Conservation (phyloP, 2,113 vertebrate species). For the Labeo rohita region DNA sequence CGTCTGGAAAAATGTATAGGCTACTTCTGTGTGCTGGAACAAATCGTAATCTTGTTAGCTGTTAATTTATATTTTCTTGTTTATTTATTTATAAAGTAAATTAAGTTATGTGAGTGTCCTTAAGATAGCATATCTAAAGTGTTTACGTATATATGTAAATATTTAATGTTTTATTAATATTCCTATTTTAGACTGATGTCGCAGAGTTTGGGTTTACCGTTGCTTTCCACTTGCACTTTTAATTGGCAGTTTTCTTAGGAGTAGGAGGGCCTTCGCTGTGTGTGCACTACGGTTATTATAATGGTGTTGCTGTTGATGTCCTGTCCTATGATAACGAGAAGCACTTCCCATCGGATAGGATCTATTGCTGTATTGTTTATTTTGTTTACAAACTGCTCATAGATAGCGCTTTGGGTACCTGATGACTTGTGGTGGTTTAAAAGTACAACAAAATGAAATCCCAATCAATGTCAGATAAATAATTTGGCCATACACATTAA, state of each 20-base stretch:
- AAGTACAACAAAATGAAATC: neutral
- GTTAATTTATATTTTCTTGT: slow-evolving; percentile 74
- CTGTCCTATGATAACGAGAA: slow-evolving; percentile 80
- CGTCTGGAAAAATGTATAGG: neutral
- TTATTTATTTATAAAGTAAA: slow-evolving; percentile 83
- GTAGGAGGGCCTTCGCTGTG: slow-evolving; percentile 47
- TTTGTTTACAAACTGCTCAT: slow-evolving; percentile 45
- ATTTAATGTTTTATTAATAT: slow-evolving; percentile 74
- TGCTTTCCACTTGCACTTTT: slow-evolving; percentile 85
- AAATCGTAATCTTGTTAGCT: slow-evolving; percentile 82
- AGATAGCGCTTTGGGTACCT: slow-evolving; percentile 37
- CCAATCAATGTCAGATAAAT: slow-evolving; percentile 8
- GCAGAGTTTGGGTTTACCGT: slow-evolving; percentile 77
- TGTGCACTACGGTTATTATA: slow-evolving; percentile 38
- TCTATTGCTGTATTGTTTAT: slow-evolving; percentile 58
- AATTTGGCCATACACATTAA: neutral
- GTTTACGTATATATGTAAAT: slow-evolving; percentile 63
- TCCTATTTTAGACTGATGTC: slow-evolving; percentile 83
- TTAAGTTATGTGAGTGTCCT: slow-evolving; percentile 81
- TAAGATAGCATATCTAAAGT: slow-evolving; percentile 74
- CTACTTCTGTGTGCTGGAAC: slow-evolving; percentile 78
- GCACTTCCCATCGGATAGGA: slow-evolving; percentile 85
- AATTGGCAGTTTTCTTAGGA: slow-evolving; percentile 65
- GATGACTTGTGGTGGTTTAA: slow-evolving; percentile 23
- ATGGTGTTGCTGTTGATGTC: slow-evolving; percentile 67